phyloP scores from a whole-genome alignment of 2,113 vertebrate species.

The Eira barbara region DNA sequence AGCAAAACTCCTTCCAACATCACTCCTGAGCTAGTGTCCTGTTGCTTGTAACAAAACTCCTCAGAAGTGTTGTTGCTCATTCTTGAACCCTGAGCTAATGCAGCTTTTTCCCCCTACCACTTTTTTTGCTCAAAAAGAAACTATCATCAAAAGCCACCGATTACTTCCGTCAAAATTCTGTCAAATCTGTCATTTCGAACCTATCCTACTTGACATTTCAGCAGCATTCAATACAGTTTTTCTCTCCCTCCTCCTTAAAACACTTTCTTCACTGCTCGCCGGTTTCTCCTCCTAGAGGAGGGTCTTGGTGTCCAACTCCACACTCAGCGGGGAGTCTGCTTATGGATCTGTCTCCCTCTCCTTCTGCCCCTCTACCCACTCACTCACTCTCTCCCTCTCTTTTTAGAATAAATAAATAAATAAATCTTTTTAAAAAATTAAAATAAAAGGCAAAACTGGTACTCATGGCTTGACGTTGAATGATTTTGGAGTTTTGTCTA shows the following conservation, averaged over 20 bases:
- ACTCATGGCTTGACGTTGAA: not conserved
- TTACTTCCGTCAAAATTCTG: not conserved
- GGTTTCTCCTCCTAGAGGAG: not conserved
- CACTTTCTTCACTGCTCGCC: not conserved
- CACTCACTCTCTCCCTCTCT: not conserved
- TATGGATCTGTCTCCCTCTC: not conserved
- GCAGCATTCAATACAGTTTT: not conserved
- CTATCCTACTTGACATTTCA: not conserved
- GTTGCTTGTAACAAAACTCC: not conserved
- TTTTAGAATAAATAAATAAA: not conserved
- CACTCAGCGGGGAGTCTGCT: not conserved
- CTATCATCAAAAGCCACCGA: not conserved
- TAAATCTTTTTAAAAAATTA: not conserved
- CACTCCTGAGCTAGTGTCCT: not conserved
- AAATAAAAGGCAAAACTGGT: not conserved
- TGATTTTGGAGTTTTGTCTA: not conserved
- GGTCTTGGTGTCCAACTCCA: not conserved
- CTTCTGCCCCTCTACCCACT: not conserved
- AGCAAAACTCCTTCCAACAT: not conserved
- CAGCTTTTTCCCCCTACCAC: not conserved
- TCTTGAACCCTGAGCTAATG: not conserved
- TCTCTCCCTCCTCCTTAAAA: not conserved
- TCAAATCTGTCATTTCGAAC: not conserved
- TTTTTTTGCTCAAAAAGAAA: not conserved
- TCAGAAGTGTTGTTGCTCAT: not conserved